phyloP scores from a whole-genome alignment of 2,888 invertebrate genomes.

The Eristalinus aeneus region DNA sequence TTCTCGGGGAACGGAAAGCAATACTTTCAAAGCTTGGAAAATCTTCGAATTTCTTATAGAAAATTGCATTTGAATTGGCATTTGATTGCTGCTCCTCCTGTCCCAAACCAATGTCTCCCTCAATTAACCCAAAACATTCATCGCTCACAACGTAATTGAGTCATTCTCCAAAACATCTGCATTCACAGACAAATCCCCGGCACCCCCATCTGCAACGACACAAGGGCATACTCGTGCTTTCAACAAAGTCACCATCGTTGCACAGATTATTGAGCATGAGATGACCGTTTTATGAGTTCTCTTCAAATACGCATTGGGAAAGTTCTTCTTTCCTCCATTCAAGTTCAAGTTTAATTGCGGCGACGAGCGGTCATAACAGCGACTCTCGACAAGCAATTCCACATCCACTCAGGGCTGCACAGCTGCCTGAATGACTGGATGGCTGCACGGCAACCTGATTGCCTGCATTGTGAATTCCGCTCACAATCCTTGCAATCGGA shows the following conservation, averaged over 20 bases:
- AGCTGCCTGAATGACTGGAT: not conserved
- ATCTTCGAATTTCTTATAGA: no score
- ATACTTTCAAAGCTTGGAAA: no score
- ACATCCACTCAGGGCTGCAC: not conserved
- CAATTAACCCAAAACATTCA: no score
- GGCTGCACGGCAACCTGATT: not conserved
- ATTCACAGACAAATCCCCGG: no score
- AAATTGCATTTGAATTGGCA: no score
- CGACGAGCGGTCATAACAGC: not conserved
- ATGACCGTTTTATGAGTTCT: constrained; percentile 5
- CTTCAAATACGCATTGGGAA: constrained; percentile 1
- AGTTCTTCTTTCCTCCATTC: not conserved
- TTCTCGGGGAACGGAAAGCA: no score
- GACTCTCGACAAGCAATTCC: not conserved
- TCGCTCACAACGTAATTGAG: no score
- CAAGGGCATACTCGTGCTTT: no score
- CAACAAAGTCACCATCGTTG: not conserved
- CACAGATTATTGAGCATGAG: not conserved
- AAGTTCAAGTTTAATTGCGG: constrained; percentile 19
- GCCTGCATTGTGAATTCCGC: constrained; percentile 1
- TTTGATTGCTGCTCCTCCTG: no score
- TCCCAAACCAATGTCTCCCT: no score
- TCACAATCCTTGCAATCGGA: not conserved
- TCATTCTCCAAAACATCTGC: no score
- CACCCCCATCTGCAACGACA: no score